These are phyloP conservation scores for Megathymus violae DNA, from an alignment of 1,140 invertebrate genomes.

Conservation along the genomic window DNA sequence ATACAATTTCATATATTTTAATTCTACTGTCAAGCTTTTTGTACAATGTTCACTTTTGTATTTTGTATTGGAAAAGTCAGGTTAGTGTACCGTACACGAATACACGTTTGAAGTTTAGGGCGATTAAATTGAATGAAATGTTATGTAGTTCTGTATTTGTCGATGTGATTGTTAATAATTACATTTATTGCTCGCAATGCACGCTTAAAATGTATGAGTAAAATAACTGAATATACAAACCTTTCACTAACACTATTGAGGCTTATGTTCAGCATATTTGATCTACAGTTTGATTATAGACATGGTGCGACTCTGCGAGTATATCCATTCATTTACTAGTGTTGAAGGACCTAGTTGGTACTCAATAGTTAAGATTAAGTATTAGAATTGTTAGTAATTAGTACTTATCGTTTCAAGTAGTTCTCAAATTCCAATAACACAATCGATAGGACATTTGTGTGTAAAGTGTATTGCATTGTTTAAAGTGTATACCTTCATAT, in stretches of 20 bases:
- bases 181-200: not conserved
- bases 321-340: not conserved
- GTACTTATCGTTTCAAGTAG: not conserved
- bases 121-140: slow-evolving; percentile 4
- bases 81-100: not conserved
- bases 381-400: not conserved
- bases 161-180: not conserved
- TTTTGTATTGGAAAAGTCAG: not conserved
- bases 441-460: not conserved
- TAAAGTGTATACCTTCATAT: too few relatives aligned
- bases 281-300: not conserved
- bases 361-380: not conserved
- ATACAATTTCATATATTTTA: not conserved
- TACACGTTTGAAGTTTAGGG: too few relatives aligned
- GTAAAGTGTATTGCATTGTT: too few relatives aligned
- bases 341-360: not conserved
- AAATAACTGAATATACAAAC: slow-evolving; percentile 2
- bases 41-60: not conserved
- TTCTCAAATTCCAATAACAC: not conserved
- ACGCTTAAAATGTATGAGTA: slow-evolving; percentile 4
- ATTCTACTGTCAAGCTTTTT: not conserved
- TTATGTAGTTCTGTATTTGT: not conserved
- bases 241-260: not conserved
- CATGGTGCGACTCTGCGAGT: not conserved
- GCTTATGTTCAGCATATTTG: not conserved